Evolutionary conservation across 2,113 vertebrate genomes (phyloP), one percentile per base, ranked within the genome.

Genomic region (Macaca mulatta): DNA sequence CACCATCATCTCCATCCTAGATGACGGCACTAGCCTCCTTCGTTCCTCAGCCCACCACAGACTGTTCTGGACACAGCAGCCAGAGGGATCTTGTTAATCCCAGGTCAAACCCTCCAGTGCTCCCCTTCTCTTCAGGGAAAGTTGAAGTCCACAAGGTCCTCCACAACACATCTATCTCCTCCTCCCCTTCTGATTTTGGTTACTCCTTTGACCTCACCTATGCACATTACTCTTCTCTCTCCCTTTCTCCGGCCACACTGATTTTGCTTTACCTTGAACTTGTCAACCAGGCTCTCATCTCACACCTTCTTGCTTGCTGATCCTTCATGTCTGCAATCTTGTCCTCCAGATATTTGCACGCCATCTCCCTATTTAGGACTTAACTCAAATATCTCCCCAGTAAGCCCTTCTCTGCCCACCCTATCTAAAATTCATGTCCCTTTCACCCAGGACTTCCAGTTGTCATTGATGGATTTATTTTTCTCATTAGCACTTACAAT

Each of bases 291-390:
- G 50, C 22, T 89, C 18, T 72, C 7, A 23, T 30, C 48, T 57
- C 69, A 32, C 1, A 5, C 23, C 35, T 30, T 30, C 11, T 2
- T 6, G 1, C 59, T 22, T 22, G 30, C 6, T 0, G 0, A 27
- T 2, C 9, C 40, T 59, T 14, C 48, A 12, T 4, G 25, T 75
- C 70, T 57, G 7, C 38, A 35, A 16, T 45, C 70, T 59, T 77
- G n/a, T 32, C 5, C 10, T 75, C 70, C 20, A 57, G 16, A 35
- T 55, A 14, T 17, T 32, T 43, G n/a, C 7, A 8, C 0, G 43
- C 25, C 52, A 38, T 70, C 48, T 81, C 23, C 7, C 48, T 81
- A 16, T 69, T 35, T 69, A 43, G 12, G 48, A 10, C 61, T 55
- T 77, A 12, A 45, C 52, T 89, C 69, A 40, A 18, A 67, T 45